phyloP scores from a whole-genome alignment of 23 tunicate genomes.

The Diplosoma virens region DNA sequence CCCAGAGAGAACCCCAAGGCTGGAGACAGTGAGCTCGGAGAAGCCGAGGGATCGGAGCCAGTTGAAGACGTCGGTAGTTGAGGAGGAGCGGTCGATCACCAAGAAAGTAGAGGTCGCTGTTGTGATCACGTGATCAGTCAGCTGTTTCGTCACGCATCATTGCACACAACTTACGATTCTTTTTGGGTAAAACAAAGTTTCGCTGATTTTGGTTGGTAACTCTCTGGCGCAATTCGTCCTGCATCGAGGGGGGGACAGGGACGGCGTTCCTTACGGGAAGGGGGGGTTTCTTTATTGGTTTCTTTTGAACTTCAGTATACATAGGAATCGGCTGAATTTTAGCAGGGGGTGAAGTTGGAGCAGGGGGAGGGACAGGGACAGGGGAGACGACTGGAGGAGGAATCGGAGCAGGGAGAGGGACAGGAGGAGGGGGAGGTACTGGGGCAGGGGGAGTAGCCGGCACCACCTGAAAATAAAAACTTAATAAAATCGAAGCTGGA shows the following conservation, averaged over 20 bases:
- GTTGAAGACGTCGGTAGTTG: constrained; percentile 49
- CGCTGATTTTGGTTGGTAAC: constrained; percentile 50
- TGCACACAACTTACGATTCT: constrained; percentile 43
- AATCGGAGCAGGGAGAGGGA: constrained; percentile 6
- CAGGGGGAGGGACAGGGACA: constrained; percentile 9
- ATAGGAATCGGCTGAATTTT: background rate
- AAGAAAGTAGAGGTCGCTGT: background rate
- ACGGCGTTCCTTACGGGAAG: background rate
- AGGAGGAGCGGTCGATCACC: constrained; percentile 41
- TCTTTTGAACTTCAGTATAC: constrained; percentile 6
- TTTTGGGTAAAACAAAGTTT: constrained; percentile 70
- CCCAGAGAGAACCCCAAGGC: constrained; percentile 76
- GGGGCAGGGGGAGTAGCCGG: too few species aligned
- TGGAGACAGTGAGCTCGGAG: constrained; percentile 52
- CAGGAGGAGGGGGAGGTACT: background rate
- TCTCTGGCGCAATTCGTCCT: constrained; percentile 68
- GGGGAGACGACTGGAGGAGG: constrained; percentile 12
- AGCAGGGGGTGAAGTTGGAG: constrained; percentile 1
- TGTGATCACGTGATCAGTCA: background rate
- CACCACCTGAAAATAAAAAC: background rate
- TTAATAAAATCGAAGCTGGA: background rate
- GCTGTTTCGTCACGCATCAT: background rate
- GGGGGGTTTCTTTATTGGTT: background rate
- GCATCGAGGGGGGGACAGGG: constrained; percentile 27
- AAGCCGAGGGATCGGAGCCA: constrained; percentile 81